phyloP scores from a whole-genome alignment of 1,140 invertebrate genomes.

The Drosophila watanabei region DNA sequence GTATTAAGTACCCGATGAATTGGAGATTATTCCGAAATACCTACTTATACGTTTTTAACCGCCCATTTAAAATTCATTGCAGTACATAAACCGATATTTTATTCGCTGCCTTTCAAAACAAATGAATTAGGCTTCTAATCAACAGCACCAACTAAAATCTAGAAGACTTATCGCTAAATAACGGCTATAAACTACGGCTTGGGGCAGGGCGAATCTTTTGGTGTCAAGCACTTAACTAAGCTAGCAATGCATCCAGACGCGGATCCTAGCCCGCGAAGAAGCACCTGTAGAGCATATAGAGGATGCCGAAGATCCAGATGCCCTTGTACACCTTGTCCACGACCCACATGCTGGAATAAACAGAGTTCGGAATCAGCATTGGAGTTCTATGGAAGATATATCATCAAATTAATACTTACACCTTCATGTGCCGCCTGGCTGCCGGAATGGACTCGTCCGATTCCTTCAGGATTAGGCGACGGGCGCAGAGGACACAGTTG shows the following conservation, averaged over 20 bases:
- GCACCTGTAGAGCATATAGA: constrained; percentile 73
- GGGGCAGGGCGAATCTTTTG: constrained; percentile 66
- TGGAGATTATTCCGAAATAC: too few species aligned
- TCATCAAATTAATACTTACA: constrained; percentile 87
- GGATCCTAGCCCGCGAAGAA: constrained; percentile 65
- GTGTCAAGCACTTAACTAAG: constrained; percentile 75
- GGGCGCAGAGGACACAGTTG: constrained; percentile 90
- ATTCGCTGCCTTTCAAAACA: constrained; percentile 54
- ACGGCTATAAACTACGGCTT: constrained; percentile 48
- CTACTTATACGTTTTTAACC: background rate
- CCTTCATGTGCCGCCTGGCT: constrained; percentile 91
- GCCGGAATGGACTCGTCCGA: constrained; percentile 93
- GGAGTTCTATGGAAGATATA: background rate
- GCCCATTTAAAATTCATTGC: background rate
- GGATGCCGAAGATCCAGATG: constrained; percentile 74
- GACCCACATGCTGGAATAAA: constrained; percentile 74
- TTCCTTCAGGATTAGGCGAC: constrained; percentile 93
- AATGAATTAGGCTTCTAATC: constrained; percentile 34
- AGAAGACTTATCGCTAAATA: constrained; percentile 38
- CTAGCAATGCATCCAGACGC: background rate
- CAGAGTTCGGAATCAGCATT: background rate
- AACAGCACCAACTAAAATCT: constrained; percentile 68
- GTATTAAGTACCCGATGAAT: too few species aligned
- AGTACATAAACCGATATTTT: constrained; percentile 50
- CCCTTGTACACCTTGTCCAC: constrained; percentile 78